Evolutionary conservation across 2,113 vertebrate genomes (phyloP).

Genomic region (Illadopsis cleaveri): DNA sequence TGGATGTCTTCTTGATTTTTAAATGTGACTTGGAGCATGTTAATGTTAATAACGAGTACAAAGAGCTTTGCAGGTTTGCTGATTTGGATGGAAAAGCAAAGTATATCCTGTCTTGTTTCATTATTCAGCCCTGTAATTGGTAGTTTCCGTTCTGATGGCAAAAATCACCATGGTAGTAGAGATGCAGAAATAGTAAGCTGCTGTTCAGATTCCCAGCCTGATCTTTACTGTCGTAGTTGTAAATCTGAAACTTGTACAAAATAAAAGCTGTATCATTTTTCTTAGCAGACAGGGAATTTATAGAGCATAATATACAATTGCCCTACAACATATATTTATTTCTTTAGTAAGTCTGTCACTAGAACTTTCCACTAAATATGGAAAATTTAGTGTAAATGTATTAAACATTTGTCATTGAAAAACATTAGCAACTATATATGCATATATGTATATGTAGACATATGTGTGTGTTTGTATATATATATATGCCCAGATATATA

Average conservation of each 20-base stretch:
- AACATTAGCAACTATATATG: background rate
- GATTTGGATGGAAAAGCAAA: background rate
- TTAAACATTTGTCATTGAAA: background rate
- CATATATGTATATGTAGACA: background rate
- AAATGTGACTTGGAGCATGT: background rate
- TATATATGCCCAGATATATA: background rate
- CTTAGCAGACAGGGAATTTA: background rate
- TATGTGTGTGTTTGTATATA: fast-evolving
- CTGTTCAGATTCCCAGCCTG: slow-evolving; percentile 11
- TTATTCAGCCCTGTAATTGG: background rate
- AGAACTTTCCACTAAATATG: background rate
- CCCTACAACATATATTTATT: background rate
- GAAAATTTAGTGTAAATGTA: background rate
- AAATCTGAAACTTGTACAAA: background rate
- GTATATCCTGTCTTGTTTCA: background rate
- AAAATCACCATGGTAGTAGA: slow-evolving; percentile 7
- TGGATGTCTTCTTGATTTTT: background rate
- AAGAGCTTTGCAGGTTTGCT: background rate
- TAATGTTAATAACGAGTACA: background rate
- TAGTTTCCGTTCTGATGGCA: background rate
- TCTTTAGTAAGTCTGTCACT: background rate
- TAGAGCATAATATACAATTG: background rate
- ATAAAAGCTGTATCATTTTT: slow-evolving; percentile 13
- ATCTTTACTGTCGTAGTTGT: background rate
- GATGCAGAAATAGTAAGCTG: background rate